These are phyloP conservation scores for Latheticus oryzae DNA, from an alignment of 2,888 invertebrate species.

Conservation along the genomic window DNA sequence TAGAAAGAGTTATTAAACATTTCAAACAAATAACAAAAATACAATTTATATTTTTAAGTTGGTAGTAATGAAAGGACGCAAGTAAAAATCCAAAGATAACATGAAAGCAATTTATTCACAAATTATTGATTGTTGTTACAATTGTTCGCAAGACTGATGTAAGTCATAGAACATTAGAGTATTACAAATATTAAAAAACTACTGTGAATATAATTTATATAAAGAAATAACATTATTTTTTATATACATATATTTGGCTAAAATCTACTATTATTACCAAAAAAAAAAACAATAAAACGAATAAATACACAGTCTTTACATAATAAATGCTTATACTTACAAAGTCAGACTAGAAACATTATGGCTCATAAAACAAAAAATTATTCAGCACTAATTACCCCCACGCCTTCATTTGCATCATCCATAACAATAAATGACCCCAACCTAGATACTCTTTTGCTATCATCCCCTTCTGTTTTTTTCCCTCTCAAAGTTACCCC, in stretches of 20 bases:
- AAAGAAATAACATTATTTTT: slow-evolving; percentile 38
- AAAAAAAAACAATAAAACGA: slow-evolving; percentile 47
- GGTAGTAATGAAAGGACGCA: no score
- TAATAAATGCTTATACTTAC: slow-evolving; percentile 41
- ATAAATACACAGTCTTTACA: slow-evolving; percentile 46
- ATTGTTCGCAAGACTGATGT: slow-evolving; percentile 7
- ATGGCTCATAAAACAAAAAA: slow-evolving; percentile 31
- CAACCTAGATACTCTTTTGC: slow-evolving; percentile 66
- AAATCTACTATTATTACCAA: slow-evolving; percentile 49
- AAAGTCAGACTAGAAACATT: slow-evolving; percentile 37
- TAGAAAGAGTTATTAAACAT: no score
- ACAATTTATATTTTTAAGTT: no score
- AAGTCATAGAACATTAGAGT: slow-evolving; percentile 21
- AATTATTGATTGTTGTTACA: slow-evolving; percentile 3
- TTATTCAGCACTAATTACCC: slow-evolving; percentile 19
- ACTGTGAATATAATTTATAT: slow-evolving; percentile 43
- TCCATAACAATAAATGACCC: slow-evolving; percentile 68
- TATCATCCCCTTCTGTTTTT: slow-evolving; percentile 51
- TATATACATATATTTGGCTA: slow-evolving; percentile 45
- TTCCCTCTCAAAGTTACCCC: slow-evolving; percentile 53
- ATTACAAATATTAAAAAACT: slow-evolving; percentile 52
- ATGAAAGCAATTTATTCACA: neutral
- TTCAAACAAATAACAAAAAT: no score
- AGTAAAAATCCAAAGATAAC: no score
- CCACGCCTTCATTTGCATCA: slow-evolving; percentile 49